phyloP scores from a whole-genome alignment of 1,140 invertebrate species.

The Ooceraea biroi region DNA sequence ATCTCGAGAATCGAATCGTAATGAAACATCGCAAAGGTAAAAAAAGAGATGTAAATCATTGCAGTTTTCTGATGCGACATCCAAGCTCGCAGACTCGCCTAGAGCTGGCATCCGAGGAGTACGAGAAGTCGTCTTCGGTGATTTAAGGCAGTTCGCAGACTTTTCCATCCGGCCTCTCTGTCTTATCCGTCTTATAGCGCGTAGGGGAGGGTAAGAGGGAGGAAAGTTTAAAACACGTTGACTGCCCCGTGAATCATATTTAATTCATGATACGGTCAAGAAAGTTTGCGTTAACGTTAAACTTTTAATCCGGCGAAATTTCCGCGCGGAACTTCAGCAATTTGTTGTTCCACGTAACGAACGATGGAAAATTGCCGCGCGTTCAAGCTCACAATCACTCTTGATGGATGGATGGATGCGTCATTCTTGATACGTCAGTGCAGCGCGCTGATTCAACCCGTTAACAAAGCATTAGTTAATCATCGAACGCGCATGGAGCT shows the following conservation, averaged over 20 bases:
- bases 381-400: background rate
- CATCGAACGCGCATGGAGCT: background rate
- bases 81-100: too few relatives aligned
- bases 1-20: too few relatives aligned
- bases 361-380: background rate
- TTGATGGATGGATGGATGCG: background rate
- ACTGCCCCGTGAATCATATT: slow-evolving; percentile 49
- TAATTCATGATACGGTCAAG: slow-evolving; percentile 44
- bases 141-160: slow-evolving; percentile 48
- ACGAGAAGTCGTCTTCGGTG: background rate
- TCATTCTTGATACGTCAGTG: slow-evolving; percentile 9
- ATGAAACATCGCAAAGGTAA: too few relatives aligned
- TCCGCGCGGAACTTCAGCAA: background rate
- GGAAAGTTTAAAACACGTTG: slow-evolving; percentile 40
- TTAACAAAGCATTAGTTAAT: slow-evolving; percentile 33
- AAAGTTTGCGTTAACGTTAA: slow-evolving; percentile 9
- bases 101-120: background rate
- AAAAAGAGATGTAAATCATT: too few relatives aligned
- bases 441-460: background rate
- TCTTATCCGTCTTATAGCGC: too few relatives aligned
- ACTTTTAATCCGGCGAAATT: slow-evolving; percentile 45
- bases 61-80: too few relatives aligned
- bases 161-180: slow-evolving; percentile 19
- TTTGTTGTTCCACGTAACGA: slow-evolving; percentile 12
- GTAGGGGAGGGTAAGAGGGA: background rate